Evolutionary conservation across 2,888 invertebrate genomes (phyloP).

Genomic region (Sphaerophoria taeniata): DNA sequence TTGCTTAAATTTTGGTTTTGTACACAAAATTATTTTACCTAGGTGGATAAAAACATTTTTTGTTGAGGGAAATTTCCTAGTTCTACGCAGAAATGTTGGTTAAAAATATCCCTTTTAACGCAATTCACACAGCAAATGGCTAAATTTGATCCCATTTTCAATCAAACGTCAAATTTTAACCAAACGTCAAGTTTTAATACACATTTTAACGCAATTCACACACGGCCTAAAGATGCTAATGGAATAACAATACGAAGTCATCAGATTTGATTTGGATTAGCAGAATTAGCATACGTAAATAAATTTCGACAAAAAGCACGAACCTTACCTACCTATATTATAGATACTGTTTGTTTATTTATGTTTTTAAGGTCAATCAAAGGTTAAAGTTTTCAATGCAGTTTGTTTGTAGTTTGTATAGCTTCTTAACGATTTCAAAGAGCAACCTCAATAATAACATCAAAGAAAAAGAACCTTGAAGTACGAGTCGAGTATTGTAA

Average conservation of each 20-base stretch:
- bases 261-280: slow-evolving; percentile 4
- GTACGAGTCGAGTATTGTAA: slow-evolving; percentile 5
- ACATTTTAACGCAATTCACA: no score
- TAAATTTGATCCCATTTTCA: no score
- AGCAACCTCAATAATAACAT: slow-evolving; percentile 24
- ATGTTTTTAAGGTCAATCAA: slow-evolving; percentile 24
- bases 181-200: no score
- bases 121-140: no score
- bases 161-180: no score
- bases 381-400: slow-evolving; percentile 40
- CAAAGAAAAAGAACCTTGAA: slow-evolving; percentile 48
- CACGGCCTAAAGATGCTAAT: slow-evolving; percentile 3
- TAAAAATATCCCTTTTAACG: no score
- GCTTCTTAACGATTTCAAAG: slow-evolving; percentile 9
- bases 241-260: not conserved
- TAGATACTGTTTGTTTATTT: not conserved
- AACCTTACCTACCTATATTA: not conserved
- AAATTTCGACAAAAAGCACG: not conserved
- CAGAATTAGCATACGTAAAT: slow-evolving; percentile 3
- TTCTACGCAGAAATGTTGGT: no score
- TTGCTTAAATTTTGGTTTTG: no score
- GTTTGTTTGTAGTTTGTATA: slow-evolving; percentile 1
- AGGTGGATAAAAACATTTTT: no score
- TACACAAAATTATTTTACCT: no score
- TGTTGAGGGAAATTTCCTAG: no score